Base-by-base conservation (phyloP, 2,888 invertebrate genomes). In the Mamestra brassicae region DNA sequence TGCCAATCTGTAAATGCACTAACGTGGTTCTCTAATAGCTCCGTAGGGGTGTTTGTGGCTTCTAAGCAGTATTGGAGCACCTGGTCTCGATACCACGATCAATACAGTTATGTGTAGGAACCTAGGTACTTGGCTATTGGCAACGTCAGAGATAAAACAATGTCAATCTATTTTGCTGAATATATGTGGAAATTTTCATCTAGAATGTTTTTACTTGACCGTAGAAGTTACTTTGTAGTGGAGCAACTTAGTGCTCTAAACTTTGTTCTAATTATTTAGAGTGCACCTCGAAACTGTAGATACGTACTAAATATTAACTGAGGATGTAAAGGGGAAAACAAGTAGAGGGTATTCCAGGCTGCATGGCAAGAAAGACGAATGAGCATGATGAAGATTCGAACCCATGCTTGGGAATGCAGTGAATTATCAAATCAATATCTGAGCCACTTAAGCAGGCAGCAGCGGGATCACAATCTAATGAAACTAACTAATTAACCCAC, bases 1-100 rank as follows among this genome's bases (percentile, higher is more conserved):
- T 47, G 15, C 11, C 47, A 73, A 60, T 26, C 42, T 55, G 13
- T 74, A 52, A 38, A 52, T 61, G 36, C 47, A 54, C n/a, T 36
- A 54, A 26, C 50, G 54, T 45, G 47, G 45, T 55, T 36, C 10
- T 45, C 50, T 50, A 61, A 38, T 55, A 64, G 26, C 11, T 15
- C 13, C 38, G 42, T 47, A 8, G 13, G 36, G 36, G 62, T 78
- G 15, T 34, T 82, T 71, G 50, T 34, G 66, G 83, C 50, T 63
- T 55, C 58, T 67, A 82, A 71, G 34, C 66, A 50, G 71, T 38
- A 67, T 71, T 60, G 55, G 50, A 62, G n/a, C 80, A 83, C 78
- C 80, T 80, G 80, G 36, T 54, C 42, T 52, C 63, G n/a, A 61
- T 65, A 47, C 10, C 0, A n/a, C 55, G 26, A 64, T 60, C 66